Conservation (phyloP, 2,113 vertebrate genomes). For the Prunella himalayana region DNA sequence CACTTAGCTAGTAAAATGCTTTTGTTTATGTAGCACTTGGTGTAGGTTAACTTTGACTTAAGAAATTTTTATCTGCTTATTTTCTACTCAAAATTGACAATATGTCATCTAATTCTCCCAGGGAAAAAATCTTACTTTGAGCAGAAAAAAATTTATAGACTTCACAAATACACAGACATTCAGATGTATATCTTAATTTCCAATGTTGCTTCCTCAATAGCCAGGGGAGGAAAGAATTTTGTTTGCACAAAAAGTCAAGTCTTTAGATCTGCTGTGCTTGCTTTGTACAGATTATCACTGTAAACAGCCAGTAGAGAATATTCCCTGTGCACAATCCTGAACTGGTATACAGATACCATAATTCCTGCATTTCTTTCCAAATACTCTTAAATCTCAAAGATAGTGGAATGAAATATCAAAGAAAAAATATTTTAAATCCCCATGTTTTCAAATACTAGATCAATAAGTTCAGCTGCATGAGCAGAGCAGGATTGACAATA, state of each 20-base stretch:
- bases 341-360: not conserved
- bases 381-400: not conserved
- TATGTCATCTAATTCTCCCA: not conserved
- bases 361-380: not conserved
- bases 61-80: not conserved
- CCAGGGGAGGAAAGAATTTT: not conserved
- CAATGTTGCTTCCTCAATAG: not conserved
- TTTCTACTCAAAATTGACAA: not conserved
- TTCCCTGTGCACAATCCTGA: not conserved
- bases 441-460: not conserved
- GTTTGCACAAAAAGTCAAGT: not conserved
- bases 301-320: not conserved
- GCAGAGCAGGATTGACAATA: not conserved
- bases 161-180: not conserved
- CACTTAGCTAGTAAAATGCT: not conserved
- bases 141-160: not conserved
- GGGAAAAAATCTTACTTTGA: not conserved
- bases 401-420: not conserved
- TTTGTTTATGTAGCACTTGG: not conserved
- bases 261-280: not conserved
- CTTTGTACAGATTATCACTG: not conserved
- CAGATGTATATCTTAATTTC: not conserved
- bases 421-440: not conserved
- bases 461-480: not conserved
- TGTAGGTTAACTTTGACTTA: not conserved